Evolutionary conservation across 2,113 vertebrate genomes (phyloP), one percentile per base, ranked within the genome.

Genomic region (Menidia beryllina): DNA sequence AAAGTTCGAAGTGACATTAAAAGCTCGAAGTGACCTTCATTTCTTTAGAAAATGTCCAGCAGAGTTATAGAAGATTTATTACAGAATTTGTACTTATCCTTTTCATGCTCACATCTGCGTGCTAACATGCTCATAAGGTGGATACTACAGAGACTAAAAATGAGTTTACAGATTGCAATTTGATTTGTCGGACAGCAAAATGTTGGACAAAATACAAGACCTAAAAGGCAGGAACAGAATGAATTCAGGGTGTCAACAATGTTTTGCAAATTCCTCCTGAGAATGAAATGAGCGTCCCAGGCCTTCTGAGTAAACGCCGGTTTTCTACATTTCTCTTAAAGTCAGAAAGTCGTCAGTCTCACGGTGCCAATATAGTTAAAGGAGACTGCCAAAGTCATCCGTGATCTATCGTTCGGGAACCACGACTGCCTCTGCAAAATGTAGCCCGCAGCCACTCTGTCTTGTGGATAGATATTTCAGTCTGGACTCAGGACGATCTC

Each of bases 351-450:
- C 38, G 20, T 17, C 20, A 34, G 24, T 27, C 24, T 53, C 19
- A 2, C n/a, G 14, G 4, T 53, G 49, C 19, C 50, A 26, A 23
- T 27, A 25, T 4, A 41, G 51, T 19, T 20, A 53, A 48, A 21
- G 48, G 48, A 19, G 36, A 53, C 14, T 3, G n/a, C 49, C 49
- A 66, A 20, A 27, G 17, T 64, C 47, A 38, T 38, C 23, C 12
- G 34, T 15, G 61, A 47, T 45, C 34, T 54, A 21, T 30, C 38
- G n/a, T 55, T 30, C 47, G 38, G 38, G 38, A 66, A 26, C 25
- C 60, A 23, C 11, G 30, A 49, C 12, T 48, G 45, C 27, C 24
- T 27, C 36, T 43, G 56, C 13, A 61, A 61, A 47, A 20, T 36
- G 26, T 23, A 34, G 23, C 19, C 26, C 30, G 12, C 38, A 25